Evolutionary conservation across 2,797 vertebrate genomes (phyloP).

Genomic region (Bovichtus variegatus): DNA sequence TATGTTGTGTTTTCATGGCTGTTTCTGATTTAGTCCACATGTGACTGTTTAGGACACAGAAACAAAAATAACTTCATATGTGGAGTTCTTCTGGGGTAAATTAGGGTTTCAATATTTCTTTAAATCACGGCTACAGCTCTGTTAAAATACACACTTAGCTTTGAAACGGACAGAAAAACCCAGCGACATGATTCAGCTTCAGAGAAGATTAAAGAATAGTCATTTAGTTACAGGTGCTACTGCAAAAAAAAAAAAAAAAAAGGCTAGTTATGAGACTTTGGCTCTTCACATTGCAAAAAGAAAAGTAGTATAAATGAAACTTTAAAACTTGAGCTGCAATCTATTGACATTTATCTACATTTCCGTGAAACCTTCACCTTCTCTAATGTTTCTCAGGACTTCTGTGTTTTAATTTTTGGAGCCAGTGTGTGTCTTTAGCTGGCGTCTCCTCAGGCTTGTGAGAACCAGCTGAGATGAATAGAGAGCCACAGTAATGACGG

Average conservation of each 20-base stretch:
- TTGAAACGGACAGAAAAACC: too few species aligned
- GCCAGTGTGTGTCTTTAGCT: not conserved
- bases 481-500: constrained; percentile 75
- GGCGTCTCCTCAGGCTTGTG: constrained; percentile 34
- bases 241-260: too few species aligned
- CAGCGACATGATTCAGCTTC: too few species aligned
- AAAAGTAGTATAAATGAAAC: not conserved
- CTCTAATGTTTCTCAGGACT: not conserved
- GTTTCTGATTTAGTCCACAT: not conserved
- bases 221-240: too few species aligned
- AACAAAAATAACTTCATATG: not conserved
- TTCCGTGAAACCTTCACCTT: not conserved
- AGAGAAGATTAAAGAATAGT: too few species aligned
- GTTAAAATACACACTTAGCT: too few species aligned
- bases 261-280: too few species aligned
- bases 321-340: not conserved
- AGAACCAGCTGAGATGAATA: constrained; percentile 62
- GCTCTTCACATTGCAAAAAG: too few species aligned
- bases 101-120: too few species aligned
- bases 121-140: too few species aligned
- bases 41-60: not conserved
- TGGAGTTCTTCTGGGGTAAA: not conserved
- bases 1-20: not conserved
- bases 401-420: not conserved
- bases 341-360: not conserved